phyloP scores from a whole-genome alignment of 2,797 vertebrate genomes.

The Tadarida brasiliensis region DNA sequence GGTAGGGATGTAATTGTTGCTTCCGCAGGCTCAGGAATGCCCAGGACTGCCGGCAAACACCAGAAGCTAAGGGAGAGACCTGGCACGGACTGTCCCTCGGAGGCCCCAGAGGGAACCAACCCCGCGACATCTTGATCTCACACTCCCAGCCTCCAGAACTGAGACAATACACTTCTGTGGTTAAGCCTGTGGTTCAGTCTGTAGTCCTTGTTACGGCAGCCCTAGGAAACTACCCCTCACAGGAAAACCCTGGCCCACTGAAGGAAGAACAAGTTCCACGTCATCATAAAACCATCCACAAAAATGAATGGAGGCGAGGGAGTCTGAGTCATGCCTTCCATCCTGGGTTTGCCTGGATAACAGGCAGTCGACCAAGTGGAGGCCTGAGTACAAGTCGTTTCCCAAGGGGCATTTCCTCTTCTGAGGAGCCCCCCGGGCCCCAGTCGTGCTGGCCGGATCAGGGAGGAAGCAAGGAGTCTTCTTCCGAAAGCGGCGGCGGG shows the following conservation, averaged over 20 bases:
- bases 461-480: background rate
- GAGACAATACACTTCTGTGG: background rate
- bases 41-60: background rate
- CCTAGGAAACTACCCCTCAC: background rate
- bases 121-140: background rate
- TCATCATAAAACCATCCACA: slow-evolving; percentile 51
- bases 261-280: slow-evolving; percentile 70
- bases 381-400: background rate
- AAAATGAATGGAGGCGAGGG: slow-evolving; percentile 18
- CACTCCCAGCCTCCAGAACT: background rate
- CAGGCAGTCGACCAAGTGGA: background rate
- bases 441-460: background rate
- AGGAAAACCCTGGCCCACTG: background rate
- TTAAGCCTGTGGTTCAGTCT: background rate
- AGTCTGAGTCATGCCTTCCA: slow-evolving; percentile 56
- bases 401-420: background rate
- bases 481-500: background rate
- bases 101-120: background rate
- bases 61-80: background rate
- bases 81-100: too few relatives aligned
- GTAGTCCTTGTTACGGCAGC: background rate
- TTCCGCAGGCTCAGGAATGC: background rate
- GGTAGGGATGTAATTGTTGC: background rate
- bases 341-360: slow-evolving; percentile 68
- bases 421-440: background rate